Percentiles rank a stretch among this genome's conserved stretches.
phyloP scores from a whole-genome alignment of 1,140 invertebrate genomes.

The Paraescarpia echinospica region DNA sequence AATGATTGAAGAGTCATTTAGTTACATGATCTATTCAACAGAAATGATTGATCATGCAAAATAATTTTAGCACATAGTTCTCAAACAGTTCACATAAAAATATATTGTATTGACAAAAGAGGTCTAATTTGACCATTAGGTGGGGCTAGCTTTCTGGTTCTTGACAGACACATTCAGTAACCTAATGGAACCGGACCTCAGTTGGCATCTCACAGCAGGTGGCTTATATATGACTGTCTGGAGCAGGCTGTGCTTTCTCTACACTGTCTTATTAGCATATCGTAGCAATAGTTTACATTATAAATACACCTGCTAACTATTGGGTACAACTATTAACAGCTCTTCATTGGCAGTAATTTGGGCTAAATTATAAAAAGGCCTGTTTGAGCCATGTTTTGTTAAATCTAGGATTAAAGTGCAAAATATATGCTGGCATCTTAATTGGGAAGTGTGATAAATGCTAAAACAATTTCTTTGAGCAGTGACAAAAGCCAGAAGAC shows the following conservation, averaged over 20 bases:
- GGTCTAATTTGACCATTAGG: not conserved
- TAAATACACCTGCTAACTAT: not conserved
- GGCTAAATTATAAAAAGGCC: not conserved
- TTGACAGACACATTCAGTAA: not conserved
- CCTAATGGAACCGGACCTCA: not conserved
- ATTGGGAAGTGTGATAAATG: no score
- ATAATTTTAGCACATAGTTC: no score
- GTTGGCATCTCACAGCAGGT: not conserved
- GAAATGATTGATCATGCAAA: no score
- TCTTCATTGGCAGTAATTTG: not conserved
- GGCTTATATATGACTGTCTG: not conserved
- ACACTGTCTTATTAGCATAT: not conserved
- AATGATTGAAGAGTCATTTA: no score
- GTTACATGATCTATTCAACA: no score
- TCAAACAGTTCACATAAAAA: no score
- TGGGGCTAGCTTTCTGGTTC: not conserved
- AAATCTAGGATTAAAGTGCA: no score
- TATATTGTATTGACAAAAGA: no score
- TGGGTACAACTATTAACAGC: not conserved
- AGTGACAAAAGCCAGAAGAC: no score
- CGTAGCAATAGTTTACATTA: not conserved
- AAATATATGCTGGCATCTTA: no score
- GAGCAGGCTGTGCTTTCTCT: not conserved
- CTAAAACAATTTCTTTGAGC: no score
- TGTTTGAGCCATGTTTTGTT: not conserved